phyloP scores from a whole-genome alignment of 2,797 vertebrate species.

The Avahi laniger region DNA sequence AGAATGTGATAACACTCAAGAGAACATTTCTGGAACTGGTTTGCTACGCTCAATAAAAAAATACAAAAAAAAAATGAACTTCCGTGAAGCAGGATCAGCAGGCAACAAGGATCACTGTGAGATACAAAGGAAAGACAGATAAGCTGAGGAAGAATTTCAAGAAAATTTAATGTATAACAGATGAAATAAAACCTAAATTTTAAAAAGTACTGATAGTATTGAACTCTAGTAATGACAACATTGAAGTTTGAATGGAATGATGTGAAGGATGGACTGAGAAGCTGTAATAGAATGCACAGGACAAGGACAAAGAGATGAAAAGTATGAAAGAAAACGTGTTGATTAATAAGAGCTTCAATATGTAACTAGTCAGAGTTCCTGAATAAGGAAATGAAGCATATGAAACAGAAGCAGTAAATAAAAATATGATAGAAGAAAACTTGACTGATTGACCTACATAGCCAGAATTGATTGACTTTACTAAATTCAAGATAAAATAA shows the following conservation, averaged over 20 bases:
- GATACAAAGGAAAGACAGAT: background rate
- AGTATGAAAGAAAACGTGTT: background rate
- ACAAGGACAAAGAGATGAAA: background rate
- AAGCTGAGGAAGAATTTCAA: background rate
- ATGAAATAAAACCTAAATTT: background rate
- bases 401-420: background rate
- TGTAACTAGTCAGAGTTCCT: background rate
- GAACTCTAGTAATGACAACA: background rate
- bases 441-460: background rate
- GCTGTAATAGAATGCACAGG: background rate
- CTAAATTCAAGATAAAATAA: background rate
- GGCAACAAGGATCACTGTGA: background rate
- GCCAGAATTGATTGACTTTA: background rate
- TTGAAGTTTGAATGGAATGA: background rate
- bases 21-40: background rate
- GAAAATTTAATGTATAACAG: background rate
- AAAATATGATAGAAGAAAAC: slow-evolving; percentile 49
- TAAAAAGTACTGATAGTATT: background rate
- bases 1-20: background rate
- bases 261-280: background rate
- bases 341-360: background rate
- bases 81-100: background rate
- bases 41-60: background rate
- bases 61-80: background rate
- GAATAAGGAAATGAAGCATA: background rate